Evolutionary conservation across 1,140 invertebrate genomes (phyloP), one percentile per base, ranked within the genome.

Genomic region (Drosophila tani): DNA sequence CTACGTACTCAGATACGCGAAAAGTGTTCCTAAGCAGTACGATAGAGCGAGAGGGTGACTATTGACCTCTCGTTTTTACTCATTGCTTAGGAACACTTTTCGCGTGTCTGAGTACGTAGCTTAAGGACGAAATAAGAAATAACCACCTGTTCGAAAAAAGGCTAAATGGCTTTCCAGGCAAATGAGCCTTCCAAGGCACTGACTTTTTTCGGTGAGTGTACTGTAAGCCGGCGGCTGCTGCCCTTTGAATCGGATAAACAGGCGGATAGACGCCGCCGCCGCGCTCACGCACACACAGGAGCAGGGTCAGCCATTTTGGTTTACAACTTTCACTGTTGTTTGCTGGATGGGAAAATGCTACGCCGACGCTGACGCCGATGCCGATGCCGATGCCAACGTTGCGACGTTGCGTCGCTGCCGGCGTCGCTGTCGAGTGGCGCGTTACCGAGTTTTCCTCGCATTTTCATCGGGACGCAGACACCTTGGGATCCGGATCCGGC

Each of bases 391-490:
- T 53, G 66, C 58, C 11, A 14, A n/a, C 19, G 50, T 65, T 40
- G 56, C 53, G 29, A 21, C 14, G n/a, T n/a, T n/a, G 21, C 47
- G 47, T 27, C 49, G 62, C 69, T 49, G 51, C 69, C 21, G 51
- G 58, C 53, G 57, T 73, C 15, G 35, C 55, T 57, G 35, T 56
- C 15, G 35, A n/a, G 19, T 29, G 49, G 21, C 51, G 51, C 51
- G 51, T 55, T 55, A 32, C 45, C 58, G 80, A 75, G 60, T 86
- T 86, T 86, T 86, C 84, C 83, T 80, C 71, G 79, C 65, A 88
- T 86, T 86, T 86, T 88, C 83, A 88, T 86, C 86, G 71, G 71
- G 70, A 71, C 71, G 65, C 66, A 81, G 67, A 78, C 74, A 71
- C 66, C 79, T 81, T 69, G 57, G 80, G 74, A 81, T 82, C 70